Evolutionary conservation across 2,797 vertebrate genomes (phyloP).

Genomic region (Thaleichthys pacificus): DNA sequence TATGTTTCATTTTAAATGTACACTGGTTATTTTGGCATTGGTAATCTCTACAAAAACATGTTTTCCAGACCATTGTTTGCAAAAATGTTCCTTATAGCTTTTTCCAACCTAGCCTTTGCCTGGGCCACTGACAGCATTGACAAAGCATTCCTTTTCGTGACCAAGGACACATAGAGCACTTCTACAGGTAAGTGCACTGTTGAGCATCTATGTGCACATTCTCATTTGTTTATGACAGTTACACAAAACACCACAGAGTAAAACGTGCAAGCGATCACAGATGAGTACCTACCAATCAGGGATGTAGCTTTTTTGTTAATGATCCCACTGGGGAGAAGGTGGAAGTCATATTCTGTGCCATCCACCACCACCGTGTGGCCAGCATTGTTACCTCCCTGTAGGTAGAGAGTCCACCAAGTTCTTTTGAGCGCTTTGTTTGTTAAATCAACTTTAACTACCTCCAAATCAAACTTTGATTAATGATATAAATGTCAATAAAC

Average conservation of each 20-base stretch:
- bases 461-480: too few relatives aligned
- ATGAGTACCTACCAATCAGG: conserved; percentile 80
- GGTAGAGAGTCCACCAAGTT: conserved; percentile 22
- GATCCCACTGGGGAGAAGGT: conserved; percentile 87
- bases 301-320: conserved; percentile 84
- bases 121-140: too few relatives aligned
- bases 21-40: too few relatives aligned
- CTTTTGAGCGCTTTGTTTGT: too few relatives aligned
- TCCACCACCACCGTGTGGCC: conserved; percentile 88
- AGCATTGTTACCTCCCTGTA: conserved; percentile 86
- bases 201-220: neutral
- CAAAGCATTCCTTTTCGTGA: neutral
- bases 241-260: neutral
- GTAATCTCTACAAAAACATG: too few relatives aligned
- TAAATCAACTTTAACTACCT: too few relatives aligned
- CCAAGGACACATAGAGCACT: too few relatives aligned
- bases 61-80: too few relatives aligned
- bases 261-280: neutral
- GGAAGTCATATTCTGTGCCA: conserved; percentile 86
- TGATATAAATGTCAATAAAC: too few relatives aligned
- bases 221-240: neutral
- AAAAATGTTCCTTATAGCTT: too few relatives aligned
- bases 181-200: neutral
- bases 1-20: too few relatives aligned
- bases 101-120: too few relatives aligned